Evolutionary conservation across 2,113 vertebrate species (phyloP).

Genomic region (Chionodraco myersi): DNA sequence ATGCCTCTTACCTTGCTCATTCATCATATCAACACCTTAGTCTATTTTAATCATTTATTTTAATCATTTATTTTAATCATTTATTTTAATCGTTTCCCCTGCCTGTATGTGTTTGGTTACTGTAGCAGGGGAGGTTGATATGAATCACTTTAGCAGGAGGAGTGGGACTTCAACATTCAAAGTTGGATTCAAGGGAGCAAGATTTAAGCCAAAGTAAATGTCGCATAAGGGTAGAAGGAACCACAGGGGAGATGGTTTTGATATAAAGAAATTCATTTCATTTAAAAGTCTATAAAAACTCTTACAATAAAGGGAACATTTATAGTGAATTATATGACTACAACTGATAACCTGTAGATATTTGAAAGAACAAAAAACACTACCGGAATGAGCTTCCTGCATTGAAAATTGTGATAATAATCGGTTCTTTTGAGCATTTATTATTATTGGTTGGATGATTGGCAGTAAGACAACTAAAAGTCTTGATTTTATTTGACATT

Average conservation of each 20-base stretch:
- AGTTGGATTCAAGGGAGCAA: constrained; percentile 10
- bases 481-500: constrained; percentile 41
- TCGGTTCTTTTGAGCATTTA: constrained; percentile 7
- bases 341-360: background rate
- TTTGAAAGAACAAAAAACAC: constrained; percentile 1
- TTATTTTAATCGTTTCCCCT: background rate
- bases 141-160: constrained; percentile 56
- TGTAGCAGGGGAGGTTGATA: constrained; percentile 11
- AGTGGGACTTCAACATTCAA: constrained; percentile 31
- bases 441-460: constrained; percentile 16
- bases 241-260: constrained; percentile 26
- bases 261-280: constrained; percentile 12
- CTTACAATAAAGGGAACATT: background rate
- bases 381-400: background rate
- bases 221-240: constrained; percentile 5
- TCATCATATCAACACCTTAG: background rate
- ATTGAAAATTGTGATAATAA: constrained; percentile 17
- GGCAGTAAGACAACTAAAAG: constrained; percentile 21
- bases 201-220: constrained; percentile 52
- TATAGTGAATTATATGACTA: background rate
- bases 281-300: constrained; percentile 13
- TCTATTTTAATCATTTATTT: constrained; percentile 3
- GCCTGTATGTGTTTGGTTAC: constrained; percentile 7
- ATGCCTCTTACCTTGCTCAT: constrained; percentile 1
- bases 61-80: background rate